Evolutionary conservation across 1,140 invertebrate species (phyloP), one percentile per base, ranked within the genome.

Genomic region (Rhysida immarginata): DNA sequence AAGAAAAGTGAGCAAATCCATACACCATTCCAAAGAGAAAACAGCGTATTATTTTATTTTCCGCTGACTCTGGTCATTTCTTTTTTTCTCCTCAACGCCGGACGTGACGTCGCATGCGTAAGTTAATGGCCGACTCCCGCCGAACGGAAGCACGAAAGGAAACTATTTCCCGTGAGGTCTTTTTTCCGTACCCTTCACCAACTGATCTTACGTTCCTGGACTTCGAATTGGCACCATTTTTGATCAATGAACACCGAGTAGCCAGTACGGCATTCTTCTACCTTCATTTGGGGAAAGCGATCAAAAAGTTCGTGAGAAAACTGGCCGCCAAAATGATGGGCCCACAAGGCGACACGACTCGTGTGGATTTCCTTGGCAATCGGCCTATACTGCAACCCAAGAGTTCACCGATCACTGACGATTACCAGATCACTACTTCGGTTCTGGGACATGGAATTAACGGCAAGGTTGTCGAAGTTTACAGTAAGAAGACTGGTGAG

Each of bases 371-470:
- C 24, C n/a, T 56, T 20, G 55, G 46, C 14, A 56, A 56, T 52
- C 68, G 69, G 42, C 59, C 69, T 50, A 46, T 55, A 23, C 56
- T 62, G 29, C 55, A 56, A 48, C 82, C 81, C 41, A 90, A 90
- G 77, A 79, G 77, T 55, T 81, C 79, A 29, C 79, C 83, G 20
- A 87, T 98, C 60, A 85, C 81, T 26, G 83, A 94, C 56, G 93
- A 98, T 71, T 98, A 96, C 69, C 81, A 85, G 68, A 89, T 98
- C 61, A 88, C 89, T n/a, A 84, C 83, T 65, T 88, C 81, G 52
- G 93, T 97, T 14, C 78, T 99, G 42, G 95, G 95, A n/a, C 78
- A 96, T 25, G 95, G 95, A 16, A 97, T 98, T 61, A 97, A 96
- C 71, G 95, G 95, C 35, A 96, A 96, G 79, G 79, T 80, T 26